Conservation (phyloP, 1,140 invertebrate genomes). For the Drosophila pallidifrons region DNA sequence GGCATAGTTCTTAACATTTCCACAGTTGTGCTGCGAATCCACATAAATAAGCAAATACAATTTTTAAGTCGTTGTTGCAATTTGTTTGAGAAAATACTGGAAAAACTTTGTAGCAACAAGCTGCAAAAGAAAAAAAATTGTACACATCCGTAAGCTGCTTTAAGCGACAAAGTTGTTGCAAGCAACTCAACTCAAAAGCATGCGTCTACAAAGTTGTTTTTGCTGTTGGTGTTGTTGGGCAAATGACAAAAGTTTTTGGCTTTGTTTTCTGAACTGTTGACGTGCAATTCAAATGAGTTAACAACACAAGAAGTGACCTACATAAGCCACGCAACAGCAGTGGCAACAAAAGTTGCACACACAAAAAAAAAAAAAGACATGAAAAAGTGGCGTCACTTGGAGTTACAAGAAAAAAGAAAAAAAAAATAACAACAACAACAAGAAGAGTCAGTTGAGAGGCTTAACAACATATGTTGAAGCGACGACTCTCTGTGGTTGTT, state of each 20-base stretch:
- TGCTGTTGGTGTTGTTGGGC: conserved; percentile 52
- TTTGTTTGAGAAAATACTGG: conserved; percentile 11
- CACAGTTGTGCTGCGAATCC: neutral
- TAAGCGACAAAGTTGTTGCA: conserved; percentile 35
- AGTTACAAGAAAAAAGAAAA: conserved; percentile 9
- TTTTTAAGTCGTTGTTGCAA: neutral
- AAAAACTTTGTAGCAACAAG: conserved; percentile 34
- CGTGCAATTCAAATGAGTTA: conserved; percentile 81
- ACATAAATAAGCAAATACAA: neutral
- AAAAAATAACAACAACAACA: neutral
- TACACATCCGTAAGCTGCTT: conserved; percentile 38
- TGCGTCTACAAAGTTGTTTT: conserved; percentile 22
- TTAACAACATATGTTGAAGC: conserved; percentile 18
- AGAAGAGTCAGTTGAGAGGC: neutral
- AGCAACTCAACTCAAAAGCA: conserved; percentile 5
- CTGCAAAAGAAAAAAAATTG: conserved; percentile 22
- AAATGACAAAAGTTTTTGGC: conserved; percentile 77
- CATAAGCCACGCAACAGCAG: conserved; percentile 50
- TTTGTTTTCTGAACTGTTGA: conserved; percentile 80
- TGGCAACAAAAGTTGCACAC: conserved; percentile 16
- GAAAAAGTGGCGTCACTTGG: conserved; percentile 33
- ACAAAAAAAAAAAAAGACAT: conserved; percentile 24
- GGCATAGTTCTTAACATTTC: neutral
- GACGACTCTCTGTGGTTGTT: conserved; percentile 22
- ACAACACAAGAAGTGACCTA: conserved; percentile 76